These are phyloP conservation scores for Idris sp. DNA, from an alignment of 1,140 invertebrate species.

Conservation along the genomic window DNA sequence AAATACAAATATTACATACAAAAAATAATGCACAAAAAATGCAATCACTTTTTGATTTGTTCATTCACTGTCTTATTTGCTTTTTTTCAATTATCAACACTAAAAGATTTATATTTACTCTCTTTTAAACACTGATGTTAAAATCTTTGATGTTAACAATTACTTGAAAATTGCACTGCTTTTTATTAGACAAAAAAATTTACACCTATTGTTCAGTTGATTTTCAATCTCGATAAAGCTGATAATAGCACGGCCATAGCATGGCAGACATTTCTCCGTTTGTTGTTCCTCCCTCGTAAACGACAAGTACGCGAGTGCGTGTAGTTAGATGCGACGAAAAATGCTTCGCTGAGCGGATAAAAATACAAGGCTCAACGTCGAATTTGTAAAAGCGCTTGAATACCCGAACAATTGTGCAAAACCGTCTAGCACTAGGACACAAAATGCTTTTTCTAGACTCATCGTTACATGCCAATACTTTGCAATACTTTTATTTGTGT, in stretches of 20 bases:
- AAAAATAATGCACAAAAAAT: no score
- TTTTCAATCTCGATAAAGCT: conserved; percentile 31
- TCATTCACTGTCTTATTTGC: no score
- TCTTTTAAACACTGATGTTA: no score
- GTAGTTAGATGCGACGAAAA: conserved; percentile 42
- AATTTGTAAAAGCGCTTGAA: conserved; percentile 42
- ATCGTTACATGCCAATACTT: conserved; percentile 11
- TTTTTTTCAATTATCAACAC: no score
- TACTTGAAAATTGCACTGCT: neutral
- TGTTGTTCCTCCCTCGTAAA: conserved; percentile 30
- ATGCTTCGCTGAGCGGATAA: conserved; percentile 39
- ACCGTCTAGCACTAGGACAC: conserved; percentile 13
- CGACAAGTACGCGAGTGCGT: conserved; percentile 14
- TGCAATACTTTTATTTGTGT: conserved; percentile 27
- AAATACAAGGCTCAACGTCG: conserved; percentile 22
- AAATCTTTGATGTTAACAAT: conserved; percentile 9
- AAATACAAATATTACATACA: no score
- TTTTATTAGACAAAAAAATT: conserved; percentile 7
- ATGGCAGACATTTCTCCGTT: conserved; percentile 5
- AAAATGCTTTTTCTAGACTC: conserved; percentile 34
- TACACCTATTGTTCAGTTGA: conserved; percentile 23
- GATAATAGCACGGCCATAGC: conserved; percentile 28
- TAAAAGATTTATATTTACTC: no score
- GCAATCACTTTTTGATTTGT: no score
- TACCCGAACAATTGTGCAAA: conserved; percentile 22